These are phyloP conservation scores for Delphinus delphis DNA, from an alignment of 2,113 vertebrate genomes.

Conservation along the genomic window DNA sequence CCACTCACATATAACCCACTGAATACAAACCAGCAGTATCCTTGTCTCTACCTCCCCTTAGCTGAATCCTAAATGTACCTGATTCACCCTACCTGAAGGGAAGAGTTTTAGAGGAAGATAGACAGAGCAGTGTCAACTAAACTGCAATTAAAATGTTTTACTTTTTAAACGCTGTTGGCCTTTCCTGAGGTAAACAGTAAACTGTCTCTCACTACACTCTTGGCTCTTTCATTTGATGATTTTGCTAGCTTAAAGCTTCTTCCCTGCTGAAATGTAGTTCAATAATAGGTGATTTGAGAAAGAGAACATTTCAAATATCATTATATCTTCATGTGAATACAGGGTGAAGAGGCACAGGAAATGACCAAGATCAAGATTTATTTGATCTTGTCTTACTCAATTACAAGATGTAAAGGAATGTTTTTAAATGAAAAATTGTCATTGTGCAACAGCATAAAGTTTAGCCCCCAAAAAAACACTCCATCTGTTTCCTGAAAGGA, in stretches of 20 bases:
- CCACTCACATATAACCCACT: too few species aligned
- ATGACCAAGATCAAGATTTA: background rate
- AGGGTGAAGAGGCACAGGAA: background rate
- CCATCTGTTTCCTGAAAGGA: background rate
- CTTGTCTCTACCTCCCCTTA: background rate
- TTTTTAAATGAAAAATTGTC: background rate
- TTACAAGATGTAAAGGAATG: constrained; percentile 10
- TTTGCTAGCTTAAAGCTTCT: background rate
- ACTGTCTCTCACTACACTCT: background rate
- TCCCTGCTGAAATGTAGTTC: background rate
- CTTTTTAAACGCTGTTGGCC: background rate
- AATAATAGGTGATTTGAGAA: background rate
- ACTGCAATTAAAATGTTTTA: background rate
- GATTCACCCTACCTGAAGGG: background rate
- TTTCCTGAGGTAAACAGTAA: background rate
- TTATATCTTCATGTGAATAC: background rate
- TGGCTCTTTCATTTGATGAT: background rate
- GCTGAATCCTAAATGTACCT: background rate
- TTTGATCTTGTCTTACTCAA: background rate
- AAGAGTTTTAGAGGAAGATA: background rate
- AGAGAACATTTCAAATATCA: background rate
- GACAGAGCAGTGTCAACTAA: background rate
- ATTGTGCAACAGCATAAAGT: background rate
- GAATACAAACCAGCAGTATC: background rate
- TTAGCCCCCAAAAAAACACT: background rate